Evolutionary conservation across 2,888 invertebrate genomes (phyloP), one percentile per base, ranked within the genome.

Genomic region (Drosophila longiperda): DNA sequence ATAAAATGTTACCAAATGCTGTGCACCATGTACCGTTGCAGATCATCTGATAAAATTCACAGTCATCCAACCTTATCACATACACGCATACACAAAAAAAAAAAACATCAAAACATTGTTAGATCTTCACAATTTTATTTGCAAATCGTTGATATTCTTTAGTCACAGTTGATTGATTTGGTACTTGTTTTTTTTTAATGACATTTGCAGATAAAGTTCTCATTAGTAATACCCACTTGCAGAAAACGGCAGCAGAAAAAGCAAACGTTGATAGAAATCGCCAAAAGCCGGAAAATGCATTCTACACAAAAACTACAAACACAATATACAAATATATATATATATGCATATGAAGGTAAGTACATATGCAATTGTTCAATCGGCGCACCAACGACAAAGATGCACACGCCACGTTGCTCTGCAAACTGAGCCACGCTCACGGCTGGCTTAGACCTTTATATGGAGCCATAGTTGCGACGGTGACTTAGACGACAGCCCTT

Each of bases 221-320:
- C n/a, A 58, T 50, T 60, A 23, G 50, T 58, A 53, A 72, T 83
- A 87, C 85, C 74, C 74, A 87, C 87, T 80, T 50, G 75, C 59
- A 29, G 83, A 79, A 62, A 88, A 88, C 59, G 87, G 87, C 74
- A 88, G 58, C 42, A 88, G 75, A 59, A 88, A 68, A 50, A 88
- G 65, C 57, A 88, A 75, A 29, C 82, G 80, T 63, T 89, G 87
- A 60, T 88, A 88, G 69, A 88, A 81, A 40, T 83, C 77, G 52
- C 79, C 79, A 55, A 88, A 68, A 42, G 76, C 73, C 66, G 87
- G 85, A 82, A 88, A 87, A 77, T 84, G 80, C 87, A 88, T 88
- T 86, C 67, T 61, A 65, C 52, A 66, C 64, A 73, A 54, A 32
- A 40, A 58, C 42, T 45, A 57, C 59, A 61, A 45, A 23, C 32